Evolutionary conservation across 1,140 invertebrate genomes (phyloP).

Genomic region (Triops cancriformis): DNA sequence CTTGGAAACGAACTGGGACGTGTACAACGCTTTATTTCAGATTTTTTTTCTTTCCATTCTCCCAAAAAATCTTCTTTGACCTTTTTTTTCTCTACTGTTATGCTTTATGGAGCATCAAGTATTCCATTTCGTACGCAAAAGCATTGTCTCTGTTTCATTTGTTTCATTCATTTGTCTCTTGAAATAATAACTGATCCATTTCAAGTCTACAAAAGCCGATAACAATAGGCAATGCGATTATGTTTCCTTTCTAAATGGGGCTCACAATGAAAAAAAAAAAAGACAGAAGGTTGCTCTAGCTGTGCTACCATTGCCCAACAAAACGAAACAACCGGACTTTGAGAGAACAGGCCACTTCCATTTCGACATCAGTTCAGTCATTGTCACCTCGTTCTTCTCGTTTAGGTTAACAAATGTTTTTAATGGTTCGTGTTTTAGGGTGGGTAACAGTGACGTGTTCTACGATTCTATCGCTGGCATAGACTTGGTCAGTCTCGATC

Average conservation of each 20-base stretch:
- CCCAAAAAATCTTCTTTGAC: not conserved
- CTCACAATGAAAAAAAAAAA: not conserved
- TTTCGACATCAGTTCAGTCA: not conserved
- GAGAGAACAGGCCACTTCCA: not conserved
- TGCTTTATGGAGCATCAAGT: not conserved
- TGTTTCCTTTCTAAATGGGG: not conserved
- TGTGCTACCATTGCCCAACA: not conserved
- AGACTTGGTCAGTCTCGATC: no score
- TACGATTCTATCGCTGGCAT: no score
- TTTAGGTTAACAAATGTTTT: not conserved
- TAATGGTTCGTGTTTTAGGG: no score
- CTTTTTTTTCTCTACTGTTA: not conserved
- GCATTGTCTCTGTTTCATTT: not conserved
- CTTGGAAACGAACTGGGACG: not conserved
- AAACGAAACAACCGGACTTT: not conserved
- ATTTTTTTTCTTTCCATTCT: not conserved
- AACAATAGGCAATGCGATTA: not conserved
- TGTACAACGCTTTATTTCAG: not conserved
- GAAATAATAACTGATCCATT: slow-evolving; percentile 7
- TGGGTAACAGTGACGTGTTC: no score
- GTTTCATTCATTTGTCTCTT: not conserved
- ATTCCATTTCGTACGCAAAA: not conserved
- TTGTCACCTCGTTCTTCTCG: not conserved
- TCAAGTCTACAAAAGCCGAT: not conserved
- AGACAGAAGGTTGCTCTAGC: not conserved